Conservation (phyloP, 2,888 invertebrate species). For the Stratiomys singularior region DNA sequence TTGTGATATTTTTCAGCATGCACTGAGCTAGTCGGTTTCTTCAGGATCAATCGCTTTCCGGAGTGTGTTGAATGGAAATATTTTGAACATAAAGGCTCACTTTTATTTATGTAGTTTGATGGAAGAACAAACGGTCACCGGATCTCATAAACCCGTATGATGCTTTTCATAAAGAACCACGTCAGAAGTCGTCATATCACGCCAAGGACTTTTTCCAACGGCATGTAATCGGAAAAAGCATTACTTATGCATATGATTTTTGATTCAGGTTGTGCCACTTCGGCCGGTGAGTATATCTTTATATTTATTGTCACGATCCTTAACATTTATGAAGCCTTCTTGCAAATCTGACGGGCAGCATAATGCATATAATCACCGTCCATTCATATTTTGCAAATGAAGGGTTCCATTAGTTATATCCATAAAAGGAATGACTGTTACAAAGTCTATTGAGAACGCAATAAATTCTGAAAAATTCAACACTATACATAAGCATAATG, state of each 20-base stretch:
- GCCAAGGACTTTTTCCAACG: neutral
- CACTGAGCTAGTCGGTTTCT: neutral
- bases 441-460: too few species aligned
- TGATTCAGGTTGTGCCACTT: constrained; percentile 18
- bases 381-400: constrained; percentile 25
- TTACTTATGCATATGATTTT: constrained; percentile 13
- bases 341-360: too few species aligned
- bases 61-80: neutral
- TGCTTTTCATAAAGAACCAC: neutral
- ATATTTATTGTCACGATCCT: constrained; percentile 49
- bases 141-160: constrained; percentile 2
- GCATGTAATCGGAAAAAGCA: constrained; percentile 1
- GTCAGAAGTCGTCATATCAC: neutral
- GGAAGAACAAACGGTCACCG: neutral
- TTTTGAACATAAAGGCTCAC: neutral
- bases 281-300: constrained; percentile 21
- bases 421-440: neutral
- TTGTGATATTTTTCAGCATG: neutral
- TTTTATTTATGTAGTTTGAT: constrained; percentile 12
- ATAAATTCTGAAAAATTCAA: too few species aligned
- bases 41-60: constrained; percentile 21
- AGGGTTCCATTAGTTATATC: constrained; percentile 1
- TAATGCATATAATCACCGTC: too few species aligned
- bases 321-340: constrained; percentile 48
- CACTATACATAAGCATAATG: too few species aligned